phyloP scores from a whole-genome alignment of 1,140 invertebrate species.

The Neotoxoptera formosana region DNA sequence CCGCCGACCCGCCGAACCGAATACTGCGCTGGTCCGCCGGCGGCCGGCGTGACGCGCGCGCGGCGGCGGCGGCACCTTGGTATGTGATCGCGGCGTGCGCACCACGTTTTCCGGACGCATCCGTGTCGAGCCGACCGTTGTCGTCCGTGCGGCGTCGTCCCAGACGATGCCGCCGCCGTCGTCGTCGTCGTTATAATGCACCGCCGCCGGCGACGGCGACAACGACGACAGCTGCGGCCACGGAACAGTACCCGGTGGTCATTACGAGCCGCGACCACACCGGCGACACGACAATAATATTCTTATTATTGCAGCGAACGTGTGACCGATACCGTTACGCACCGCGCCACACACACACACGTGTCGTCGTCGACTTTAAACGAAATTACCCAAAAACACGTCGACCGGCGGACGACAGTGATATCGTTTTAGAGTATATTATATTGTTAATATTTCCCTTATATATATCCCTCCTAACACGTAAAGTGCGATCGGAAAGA shows the following conservation, averaged over 20 bases:
- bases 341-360: background rate
- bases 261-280: background rate
- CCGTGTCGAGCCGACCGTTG: conserved; percentile 46
- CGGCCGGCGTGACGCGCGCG: conserved; percentile 56
- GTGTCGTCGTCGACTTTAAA: background rate
- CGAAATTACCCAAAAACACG: background rate
- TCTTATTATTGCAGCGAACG: background rate
- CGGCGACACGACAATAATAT: background rate
- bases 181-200: conserved; percentile 38
- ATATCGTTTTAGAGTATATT: background rate
- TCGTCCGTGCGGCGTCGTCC: conserved; percentile 23
- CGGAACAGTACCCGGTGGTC: background rate
- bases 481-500: background rate
- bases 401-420: background rate
- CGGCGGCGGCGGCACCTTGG: conserved; percentile 26
- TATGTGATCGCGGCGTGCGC: conserved; percentile 56
- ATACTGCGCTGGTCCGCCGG: conserved; percentile 53
- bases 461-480: background rate
- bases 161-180: background rate
- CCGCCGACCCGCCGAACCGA: conserved; percentile 57
- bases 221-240: background rate
- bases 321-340: background rate
- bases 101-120: conserved; percentile 56
- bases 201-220: background rate
- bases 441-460: background rate